phyloP scores from a whole-genome alignment of 2,113 vertebrate species.

The Cheirogaleus medius region DNA sequence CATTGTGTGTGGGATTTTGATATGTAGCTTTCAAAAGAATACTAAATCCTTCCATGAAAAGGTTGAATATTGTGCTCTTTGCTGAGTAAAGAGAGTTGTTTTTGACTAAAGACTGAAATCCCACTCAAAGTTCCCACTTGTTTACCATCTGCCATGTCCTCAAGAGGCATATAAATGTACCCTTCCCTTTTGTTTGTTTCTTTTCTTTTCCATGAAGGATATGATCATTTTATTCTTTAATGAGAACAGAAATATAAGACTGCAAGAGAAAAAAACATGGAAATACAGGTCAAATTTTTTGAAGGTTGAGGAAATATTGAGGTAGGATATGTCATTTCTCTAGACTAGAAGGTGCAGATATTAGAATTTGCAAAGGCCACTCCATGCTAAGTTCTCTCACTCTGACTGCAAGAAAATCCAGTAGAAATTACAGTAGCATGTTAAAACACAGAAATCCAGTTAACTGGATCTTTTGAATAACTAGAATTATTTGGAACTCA shows the following conservation, averaged over 20 bases:
- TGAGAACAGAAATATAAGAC: neutral
- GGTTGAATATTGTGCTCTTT: constrained; percentile 79
- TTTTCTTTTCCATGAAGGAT: neutral
- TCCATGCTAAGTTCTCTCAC: neutral
- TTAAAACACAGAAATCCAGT: neutral
- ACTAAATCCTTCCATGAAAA: constrained; percentile 79
- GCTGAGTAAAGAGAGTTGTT: constrained; percentile 76
- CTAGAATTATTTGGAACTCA: neutral
- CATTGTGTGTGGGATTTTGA: constrained; percentile 85
- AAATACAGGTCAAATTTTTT: neutral
- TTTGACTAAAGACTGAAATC: constrained; percentile 80
- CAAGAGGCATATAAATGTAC: constrained; percentile 44
- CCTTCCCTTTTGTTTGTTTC: neutral
- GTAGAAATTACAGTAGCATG: neutral
- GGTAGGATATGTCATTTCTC: neutral
- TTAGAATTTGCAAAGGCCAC: neutral
- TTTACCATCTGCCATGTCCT: constrained; percentile 71
- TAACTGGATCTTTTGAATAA: neutral
- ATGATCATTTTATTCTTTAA: neutral
- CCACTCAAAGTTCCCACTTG: constrained; percentile 70
- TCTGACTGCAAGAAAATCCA: neutral
- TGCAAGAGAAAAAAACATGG: neutral
- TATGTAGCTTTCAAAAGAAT: constrained; percentile 85
- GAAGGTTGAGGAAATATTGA: neutral
- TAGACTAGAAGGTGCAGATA: neutral